phyloP scores from a whole-genome alignment of 1,140 invertebrate genomes.

The Orius laevigatus region DNA sequence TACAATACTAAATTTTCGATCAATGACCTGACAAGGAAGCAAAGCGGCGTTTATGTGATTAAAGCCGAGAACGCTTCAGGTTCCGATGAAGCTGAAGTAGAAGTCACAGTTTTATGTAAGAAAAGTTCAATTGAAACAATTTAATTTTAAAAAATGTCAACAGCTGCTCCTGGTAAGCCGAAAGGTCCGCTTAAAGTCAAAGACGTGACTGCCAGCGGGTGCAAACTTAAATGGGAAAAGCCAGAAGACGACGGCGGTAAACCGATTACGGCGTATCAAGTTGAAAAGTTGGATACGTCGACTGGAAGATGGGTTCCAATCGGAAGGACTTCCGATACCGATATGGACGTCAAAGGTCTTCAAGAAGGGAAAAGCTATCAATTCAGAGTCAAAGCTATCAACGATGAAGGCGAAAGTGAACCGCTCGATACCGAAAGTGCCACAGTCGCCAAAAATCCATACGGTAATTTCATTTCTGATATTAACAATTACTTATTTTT shows the following conservation, averaged over 20 bases:
- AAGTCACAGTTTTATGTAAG: conserved; percentile 75
- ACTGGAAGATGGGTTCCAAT: conserved; percentile 90
- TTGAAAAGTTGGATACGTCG: conserved; percentile 89
- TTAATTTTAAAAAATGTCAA: not conserved
- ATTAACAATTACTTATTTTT: not conserved
- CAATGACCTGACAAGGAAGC: conserved; percentile 60
- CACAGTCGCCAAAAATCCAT: conserved; percentile 86
- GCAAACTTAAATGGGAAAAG: conserved; percentile 90
- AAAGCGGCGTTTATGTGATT: conserved; percentile 82
- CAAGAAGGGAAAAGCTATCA: conserved; percentile 89
- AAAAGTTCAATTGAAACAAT: conserved; percentile 14
- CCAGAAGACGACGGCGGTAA: conserved; percentile 97
- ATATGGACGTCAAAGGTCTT: conserved; percentile 81
- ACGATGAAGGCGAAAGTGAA: conserved; percentile 94
- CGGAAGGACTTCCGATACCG: conserved; percentile 62
- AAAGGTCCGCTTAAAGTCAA: conserved; percentile 82
- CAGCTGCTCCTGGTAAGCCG: conserved; percentile 63
- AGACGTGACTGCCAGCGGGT: conserved; percentile 81
- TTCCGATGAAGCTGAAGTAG: conserved; percentile 81
- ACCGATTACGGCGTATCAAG: conserved; percentile 86
- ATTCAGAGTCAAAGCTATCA: conserved; percentile 94
- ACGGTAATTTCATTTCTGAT: conserved; percentile 36
- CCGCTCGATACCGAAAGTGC: conserved; percentile 74
- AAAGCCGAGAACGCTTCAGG: conserved; percentile 84
- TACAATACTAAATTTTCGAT: conserved; percentile 88